A percentile compares a stretch with the other conserved stretches of the same genome.
phyloP scores from a whole-genome alignment of 2,888 invertebrate genomes.

The Lepidochitona cinerea region DNA sequence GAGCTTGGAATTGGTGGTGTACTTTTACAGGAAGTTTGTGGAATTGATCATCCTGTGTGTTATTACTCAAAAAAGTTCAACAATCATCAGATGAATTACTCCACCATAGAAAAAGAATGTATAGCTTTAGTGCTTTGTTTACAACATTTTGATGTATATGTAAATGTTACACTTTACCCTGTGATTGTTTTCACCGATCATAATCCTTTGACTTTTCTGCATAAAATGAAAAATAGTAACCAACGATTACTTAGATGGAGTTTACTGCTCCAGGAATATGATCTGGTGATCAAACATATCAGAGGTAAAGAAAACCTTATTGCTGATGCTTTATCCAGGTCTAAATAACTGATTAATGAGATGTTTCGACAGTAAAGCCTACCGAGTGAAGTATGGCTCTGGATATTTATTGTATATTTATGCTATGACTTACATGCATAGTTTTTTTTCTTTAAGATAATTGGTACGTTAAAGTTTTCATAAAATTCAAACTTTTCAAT shows the following conservation, averaged over 20 bases:
- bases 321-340: conserved; percentile 7
- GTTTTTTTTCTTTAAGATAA: too few species aligned
- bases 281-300: conserved; percentile 22
- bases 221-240: conserved; percentile 28
- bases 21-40: conserved; percentile 35
- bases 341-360: too few species aligned
- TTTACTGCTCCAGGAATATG: conserved; percentile 15
- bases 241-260: conserved; percentile 31
- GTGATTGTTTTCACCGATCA: conserved; percentile 35
- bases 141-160: conserved; percentile 36
- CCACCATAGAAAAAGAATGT: conserved; percentile 33
- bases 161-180: conserved; percentile 11
- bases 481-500: too few species aligned
- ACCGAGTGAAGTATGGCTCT: too few species aligned
- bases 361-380: too few species aligned
- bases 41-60: conserved; percentile 29
- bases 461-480: too few species aligned
- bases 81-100: conserved; percentile 28
- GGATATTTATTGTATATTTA: too few species aligned
- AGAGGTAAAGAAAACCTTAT: conserved; percentile 21
- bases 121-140: conserved; percentile 34
- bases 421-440: too few species aligned
- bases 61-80: conserved; percentile 38
- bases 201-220: conserved; percentile 32
- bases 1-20: conserved; percentile 37